phyloP scores from a whole-genome alignment of 1,140 invertebrate genomes.

The Tetramorium simillimum region DNA sequence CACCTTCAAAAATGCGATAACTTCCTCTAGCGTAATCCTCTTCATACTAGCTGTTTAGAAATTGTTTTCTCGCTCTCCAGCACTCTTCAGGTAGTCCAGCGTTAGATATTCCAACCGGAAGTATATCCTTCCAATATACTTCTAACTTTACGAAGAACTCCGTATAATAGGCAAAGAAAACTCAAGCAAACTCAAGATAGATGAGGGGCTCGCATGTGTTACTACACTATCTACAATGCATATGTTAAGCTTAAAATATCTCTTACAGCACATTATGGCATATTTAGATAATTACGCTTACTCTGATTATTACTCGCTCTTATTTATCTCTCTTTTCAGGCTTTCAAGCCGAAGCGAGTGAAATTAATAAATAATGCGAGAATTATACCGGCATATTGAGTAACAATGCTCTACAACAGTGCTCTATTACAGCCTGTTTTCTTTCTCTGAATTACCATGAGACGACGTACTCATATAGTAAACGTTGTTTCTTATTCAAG shows the following conservation, averaged over 20 bases:
- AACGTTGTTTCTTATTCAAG: not conserved
- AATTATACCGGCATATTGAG: not conserved
- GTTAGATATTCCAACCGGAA: slow-evolving; percentile 19
- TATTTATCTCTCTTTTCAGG: no score
- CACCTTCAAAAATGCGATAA: slow-evolving; percentile 53
- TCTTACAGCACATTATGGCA: no score
- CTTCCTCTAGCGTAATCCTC: not conserved
- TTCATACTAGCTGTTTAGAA: not conserved
- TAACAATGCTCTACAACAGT: not conserved
- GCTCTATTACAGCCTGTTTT: not conserved
- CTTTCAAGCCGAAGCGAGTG: not conserved
- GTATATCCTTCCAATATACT: not conserved
- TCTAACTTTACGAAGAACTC: not conserved
- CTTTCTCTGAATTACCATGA: not conserved
- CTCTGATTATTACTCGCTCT: no score
- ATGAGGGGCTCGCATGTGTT: not conserved
- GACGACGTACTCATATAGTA: not conserved
- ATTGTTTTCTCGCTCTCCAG: not conserved
- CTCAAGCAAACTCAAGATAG: not conserved
- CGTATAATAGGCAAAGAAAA: not conserved
- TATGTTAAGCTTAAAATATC: no score
- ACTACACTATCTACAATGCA: not conserved
- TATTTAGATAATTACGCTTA: no score
- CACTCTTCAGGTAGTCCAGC: not conserved
- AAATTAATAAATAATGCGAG: not conserved